Evolutionary conservation across 2,113 vertebrate species (phyloP), one percentile per base, ranked within the genome.

Genomic region (Sinocyclocheilus anshuiensis): DNA sequence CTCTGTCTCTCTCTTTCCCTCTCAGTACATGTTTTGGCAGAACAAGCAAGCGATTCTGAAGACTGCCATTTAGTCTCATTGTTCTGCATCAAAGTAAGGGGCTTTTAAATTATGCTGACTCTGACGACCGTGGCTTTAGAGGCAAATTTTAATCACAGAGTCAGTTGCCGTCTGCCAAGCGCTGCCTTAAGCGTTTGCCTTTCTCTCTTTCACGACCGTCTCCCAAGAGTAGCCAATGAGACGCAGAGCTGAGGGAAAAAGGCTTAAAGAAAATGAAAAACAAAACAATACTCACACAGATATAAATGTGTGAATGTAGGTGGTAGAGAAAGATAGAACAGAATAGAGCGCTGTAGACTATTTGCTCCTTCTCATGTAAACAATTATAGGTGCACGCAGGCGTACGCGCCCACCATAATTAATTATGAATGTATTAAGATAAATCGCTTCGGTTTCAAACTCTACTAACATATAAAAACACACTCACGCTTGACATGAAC

Each of bases 341-440:
- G 26, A 57, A 55, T 18, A 61, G 77, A 61, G 77, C 69, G 18
- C 13, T 10, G 24, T 77, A 5, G 24, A 77, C 76, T 67, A 55
- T 77, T 50, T 67, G 45, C 55, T 24, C 75, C 42, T 72, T 55
- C 18, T 83, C n/a, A n/a, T 57, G 79, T 74, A 24, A 29, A 39
- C 59, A 69, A 69, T 69, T 67, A 69, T 13, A 79, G 15, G 7
- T 85, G 50, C 11, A 42, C 53, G 50, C 90, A 91, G 88, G 92
- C 92, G 91, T 90, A 89, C 92, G 90, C 90, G 87, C 90, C 86
- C 87, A 84, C 57, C 86, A 90, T 92, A 93, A 94, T 94, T 93
- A 94, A 93, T 94, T 93, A 93, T 94, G 93, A 90, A 94, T 94
- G 93, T 93, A 93, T 94, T 94, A 94, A 93, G 92, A 94, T 93